phyloP scores from a whole-genome alignment of 2,888 invertebrate species.

The Anagyrus pseudococci region DNA sequence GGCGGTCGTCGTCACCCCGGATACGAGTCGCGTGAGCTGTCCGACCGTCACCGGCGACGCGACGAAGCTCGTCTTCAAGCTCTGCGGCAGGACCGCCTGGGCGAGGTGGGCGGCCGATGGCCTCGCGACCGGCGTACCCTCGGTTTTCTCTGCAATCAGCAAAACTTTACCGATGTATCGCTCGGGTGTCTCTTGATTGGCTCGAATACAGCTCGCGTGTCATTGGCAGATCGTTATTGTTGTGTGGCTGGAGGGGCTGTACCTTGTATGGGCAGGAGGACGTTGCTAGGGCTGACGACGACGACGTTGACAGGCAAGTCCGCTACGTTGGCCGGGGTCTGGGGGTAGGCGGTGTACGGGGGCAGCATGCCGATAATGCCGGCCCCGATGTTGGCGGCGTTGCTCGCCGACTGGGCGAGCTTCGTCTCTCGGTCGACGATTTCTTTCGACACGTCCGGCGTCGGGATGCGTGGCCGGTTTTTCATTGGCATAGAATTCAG shows the following conservation, averaged over 20 bases:
- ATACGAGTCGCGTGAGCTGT: conserved; percentile 66
- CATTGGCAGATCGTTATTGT: too few relatives aligned
- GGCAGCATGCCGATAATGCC: conserved; percentile 76
- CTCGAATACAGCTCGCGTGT: too few relatives aligned
- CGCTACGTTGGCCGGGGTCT: conserved; percentile 67
- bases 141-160: conserved; percentile 24
- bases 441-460: conserved; percentile 86
- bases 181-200: too few relatives aligned
- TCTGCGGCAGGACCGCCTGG: conserved; percentile 77
- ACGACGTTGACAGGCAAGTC: conserved; percentile 66
- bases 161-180: too few relatives aligned
- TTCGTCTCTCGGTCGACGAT: conserved; percentile 75
- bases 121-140: conserved; percentile 68
- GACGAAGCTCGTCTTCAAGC: conserved; percentile 63
- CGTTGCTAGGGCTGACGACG: conserved; percentile 58
- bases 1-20: conserved; percentile 62
- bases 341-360: conserved; percentile 53
- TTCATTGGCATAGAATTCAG: conserved; percentile 75
- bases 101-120: conserved; percentile 74
- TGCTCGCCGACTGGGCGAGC: conserved; percentile 63
- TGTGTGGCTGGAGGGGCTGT: too few relatives aligned
- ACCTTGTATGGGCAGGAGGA: conserved; percentile 82
- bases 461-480: conserved; percentile 86
- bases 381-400: conserved; percentile 62
- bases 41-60: conserved; percentile 66